Percentiles rank a stretch among this genome's conserved stretches.
phyloP scores from a whole-genome alignment of 2,797 vertebrate species.

The Rhinatrema bivittatum region DNA sequence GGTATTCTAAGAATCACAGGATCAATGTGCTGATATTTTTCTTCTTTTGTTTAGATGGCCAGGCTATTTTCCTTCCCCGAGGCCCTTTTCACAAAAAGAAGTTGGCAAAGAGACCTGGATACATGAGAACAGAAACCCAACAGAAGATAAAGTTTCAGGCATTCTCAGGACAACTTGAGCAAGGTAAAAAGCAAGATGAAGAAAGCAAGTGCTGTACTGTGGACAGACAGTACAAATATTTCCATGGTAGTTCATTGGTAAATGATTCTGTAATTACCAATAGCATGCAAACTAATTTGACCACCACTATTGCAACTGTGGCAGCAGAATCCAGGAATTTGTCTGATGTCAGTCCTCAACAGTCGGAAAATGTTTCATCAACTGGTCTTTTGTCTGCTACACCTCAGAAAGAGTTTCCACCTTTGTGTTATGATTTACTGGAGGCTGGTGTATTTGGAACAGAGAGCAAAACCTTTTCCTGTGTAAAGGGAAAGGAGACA shows the following conservation, averaged over 20 bases:
- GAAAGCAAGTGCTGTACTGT: background rate
- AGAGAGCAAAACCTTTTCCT: accelerated
- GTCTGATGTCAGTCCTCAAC: background rate
- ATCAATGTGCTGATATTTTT: no score
- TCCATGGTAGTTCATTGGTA: no score
- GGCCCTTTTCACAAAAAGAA: conserved; percentile 46
- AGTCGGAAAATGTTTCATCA: background rate
- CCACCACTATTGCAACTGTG: accelerated
- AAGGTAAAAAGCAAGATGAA: background rate
- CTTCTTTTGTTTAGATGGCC: no score
- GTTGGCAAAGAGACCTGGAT: conserved; percentile 62
- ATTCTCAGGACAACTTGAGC: background rate
- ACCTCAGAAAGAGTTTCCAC: no score
- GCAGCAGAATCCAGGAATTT: background rate
- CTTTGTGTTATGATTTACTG: no score
- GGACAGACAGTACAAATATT: background rate
- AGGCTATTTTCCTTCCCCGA: conserved; percentile 23
- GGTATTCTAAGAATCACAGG: no score
- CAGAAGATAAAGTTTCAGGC: conserved; percentile 20
- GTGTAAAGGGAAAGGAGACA: background rate
- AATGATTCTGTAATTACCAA: background rate
- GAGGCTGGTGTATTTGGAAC: no score
- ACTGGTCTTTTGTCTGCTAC: no score
- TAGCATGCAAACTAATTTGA: accelerated
- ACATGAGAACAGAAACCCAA: conserved; percentile 60